Percentiles rank a stretch among this genome's conserved stretches.
These are phyloP conservation scores for Drosophila sulfurigaster DNA, from an alignment of 1,140 invertebrate genomes.

Conservation along the genomic window DNA sequence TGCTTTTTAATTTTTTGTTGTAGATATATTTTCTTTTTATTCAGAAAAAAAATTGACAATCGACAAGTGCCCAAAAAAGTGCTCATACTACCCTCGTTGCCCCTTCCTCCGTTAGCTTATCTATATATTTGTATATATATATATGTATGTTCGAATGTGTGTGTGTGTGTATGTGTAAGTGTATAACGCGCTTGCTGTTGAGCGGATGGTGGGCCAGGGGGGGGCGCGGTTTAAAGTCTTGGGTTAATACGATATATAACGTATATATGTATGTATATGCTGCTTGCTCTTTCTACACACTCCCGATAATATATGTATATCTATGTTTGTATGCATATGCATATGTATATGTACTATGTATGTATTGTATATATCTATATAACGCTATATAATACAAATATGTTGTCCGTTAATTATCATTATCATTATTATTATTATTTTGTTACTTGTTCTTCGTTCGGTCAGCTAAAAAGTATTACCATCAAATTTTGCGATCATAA, in stretches of 20 bases:
- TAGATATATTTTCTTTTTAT: neutral
- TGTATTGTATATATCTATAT: constrained; percentile 31
- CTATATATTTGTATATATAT: constrained; percentile 11
- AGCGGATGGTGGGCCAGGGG: neutral
- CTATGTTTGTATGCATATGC: no score
- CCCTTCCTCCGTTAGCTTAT: constrained; percentile 1
- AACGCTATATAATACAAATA: constrained; percentile 58
- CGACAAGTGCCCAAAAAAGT: constrained; percentile 31
- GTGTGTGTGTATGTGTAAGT: constrained; percentile 3
- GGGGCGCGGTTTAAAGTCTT: neutral
- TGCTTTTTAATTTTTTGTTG: neutral
- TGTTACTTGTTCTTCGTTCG: neutral
- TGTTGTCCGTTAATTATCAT: constrained; percentile 33
- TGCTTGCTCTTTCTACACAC: constrained; percentile 22
- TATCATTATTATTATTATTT: constrained; percentile 4
- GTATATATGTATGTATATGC: neutral
- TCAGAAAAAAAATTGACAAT: constrained; percentile 37
- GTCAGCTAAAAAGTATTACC: constrained; percentile 57
- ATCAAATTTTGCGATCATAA: constrained; percentile 61
- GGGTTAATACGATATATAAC: constrained; percentile 2
- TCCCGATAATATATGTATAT: constrained; percentile 32
- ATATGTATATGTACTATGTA: constrained; percentile 21
- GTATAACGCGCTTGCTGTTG: constrained; percentile 16
- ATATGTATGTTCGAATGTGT: neutral
- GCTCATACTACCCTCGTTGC: constrained; percentile 15